A percentile compares a stretch with the other conserved stretches of the same genome.
Conservation (phyloP, 2,888 invertebrate genomes). For the Dicycla oo region DNA sequence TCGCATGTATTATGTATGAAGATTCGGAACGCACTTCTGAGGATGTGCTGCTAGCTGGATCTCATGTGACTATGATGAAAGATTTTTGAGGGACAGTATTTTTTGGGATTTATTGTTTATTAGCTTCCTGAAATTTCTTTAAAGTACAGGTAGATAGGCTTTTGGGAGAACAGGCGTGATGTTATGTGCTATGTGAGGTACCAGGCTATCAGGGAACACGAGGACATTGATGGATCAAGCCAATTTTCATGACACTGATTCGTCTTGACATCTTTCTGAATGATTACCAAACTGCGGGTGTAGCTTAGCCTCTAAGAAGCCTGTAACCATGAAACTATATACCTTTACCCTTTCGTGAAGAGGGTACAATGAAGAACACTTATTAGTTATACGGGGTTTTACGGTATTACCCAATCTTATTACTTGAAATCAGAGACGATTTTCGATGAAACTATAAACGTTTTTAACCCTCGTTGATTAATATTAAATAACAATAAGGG, state of each 20-base stretch:
- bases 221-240: neutral
- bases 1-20: conserved; percentile 86
- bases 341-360: conserved; percentile 50
- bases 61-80: conserved; percentile 42
- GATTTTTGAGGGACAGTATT: conserved; percentile 28
- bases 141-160: no score
- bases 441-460: conserved; percentile 32
- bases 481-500: conserved; percentile 24
- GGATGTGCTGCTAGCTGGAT: conserved; percentile 54
- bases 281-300: conserved; percentile 8
- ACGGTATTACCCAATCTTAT: conserved; percentile 46
- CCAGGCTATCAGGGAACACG: neutral
- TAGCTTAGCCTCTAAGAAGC: conserved; percentile 6
- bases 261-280: neutral
- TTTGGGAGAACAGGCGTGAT: no score
- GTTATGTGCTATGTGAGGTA: neutral
- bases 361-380: conserved; percentile 43
- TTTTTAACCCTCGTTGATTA: conserved; percentile 51
- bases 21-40: conserved; percentile 72
- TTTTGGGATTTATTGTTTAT: neutral
- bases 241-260: conserved; percentile 15
- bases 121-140: neutral
- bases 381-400: conserved; percentile 29
- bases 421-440: conserved; percentile 48
- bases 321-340: conserved; percentile 50